Conservation (phyloP, 2,888 invertebrate genomes). For the Zhuqinia jingwanae region DNA sequence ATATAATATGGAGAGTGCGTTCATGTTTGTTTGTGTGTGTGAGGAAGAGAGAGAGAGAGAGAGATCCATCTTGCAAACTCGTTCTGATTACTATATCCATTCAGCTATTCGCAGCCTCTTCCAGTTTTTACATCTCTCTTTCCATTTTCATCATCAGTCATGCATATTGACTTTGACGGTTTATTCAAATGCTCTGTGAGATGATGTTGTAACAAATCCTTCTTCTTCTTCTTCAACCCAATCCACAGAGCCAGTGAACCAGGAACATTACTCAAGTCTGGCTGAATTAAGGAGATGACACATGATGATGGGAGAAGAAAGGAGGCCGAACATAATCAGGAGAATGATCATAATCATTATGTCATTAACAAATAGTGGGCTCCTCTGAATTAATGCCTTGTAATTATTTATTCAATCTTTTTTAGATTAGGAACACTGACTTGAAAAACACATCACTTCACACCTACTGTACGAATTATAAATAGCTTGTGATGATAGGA, state of each 20-base stretch:
- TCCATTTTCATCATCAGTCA: slow-evolving; percentile 65
- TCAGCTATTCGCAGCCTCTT: too few species aligned
- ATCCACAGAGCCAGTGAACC: neutral
- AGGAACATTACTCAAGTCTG: slow-evolving; percentile 32
- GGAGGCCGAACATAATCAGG: neutral
- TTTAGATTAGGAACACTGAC: slow-evolving; percentile 20
- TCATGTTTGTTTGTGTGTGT: too few species aligned
- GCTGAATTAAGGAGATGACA: slow-evolving; percentile 46
- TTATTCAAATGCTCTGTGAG: slow-evolving; percentile 44
- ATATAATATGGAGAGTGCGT: too few species aligned
- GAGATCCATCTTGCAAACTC: too few species aligned
- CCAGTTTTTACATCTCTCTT: neutral
- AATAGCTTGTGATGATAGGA: too few species aligned
- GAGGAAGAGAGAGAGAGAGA: too few species aligned
- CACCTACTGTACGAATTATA: too few species aligned
- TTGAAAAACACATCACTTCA: too few species aligned
- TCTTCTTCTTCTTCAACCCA: neutral
- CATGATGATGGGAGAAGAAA: neutral
- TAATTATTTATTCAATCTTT: slow-evolving; percentile 38
- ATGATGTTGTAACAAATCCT: slow-evolving; percentile 43
- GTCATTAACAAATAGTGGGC: slow-evolving; percentile 41
- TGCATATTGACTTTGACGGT: slow-evolving; percentile 63
- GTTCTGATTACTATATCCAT: too few species aligned
- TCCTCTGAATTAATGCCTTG: slow-evolving; percentile 61
- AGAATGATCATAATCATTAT: neutral